phyloP scores from a whole-genome alignment of 1,140 invertebrate species.

The Aricia agestis region DNA sequence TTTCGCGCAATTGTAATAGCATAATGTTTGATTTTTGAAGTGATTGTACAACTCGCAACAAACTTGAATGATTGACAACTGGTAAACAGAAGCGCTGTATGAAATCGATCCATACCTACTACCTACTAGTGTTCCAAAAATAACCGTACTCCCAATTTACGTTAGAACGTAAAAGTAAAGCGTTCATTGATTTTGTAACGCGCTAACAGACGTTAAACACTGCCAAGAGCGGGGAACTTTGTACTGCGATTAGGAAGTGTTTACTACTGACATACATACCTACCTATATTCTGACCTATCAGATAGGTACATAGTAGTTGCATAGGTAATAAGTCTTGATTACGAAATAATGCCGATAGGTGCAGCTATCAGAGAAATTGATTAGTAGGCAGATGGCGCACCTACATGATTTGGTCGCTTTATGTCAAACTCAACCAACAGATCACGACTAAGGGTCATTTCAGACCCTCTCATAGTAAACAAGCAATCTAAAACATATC shows the following conservation, averaged over 20 bases:
- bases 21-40: no score
- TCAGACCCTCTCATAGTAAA: no score
- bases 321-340: no score
- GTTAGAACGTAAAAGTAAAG: not conserved
- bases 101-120: not conserved
- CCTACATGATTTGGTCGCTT: no score
- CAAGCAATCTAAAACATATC: no score
- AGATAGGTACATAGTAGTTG: not conserved
- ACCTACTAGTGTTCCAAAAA: not conserved
- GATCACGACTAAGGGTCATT: no score
- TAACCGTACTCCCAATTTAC: not conserved
- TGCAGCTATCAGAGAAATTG: no score
- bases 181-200: not conserved
- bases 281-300: not conserved
- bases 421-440: no score
- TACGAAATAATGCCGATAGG: no score
- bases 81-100: not conserved
- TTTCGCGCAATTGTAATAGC: no score
- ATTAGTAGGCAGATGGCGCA: no score
- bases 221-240: not conserved
- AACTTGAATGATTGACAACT: not conserved
- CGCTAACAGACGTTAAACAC: constrained; percentile 1
- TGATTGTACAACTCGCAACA: no score
- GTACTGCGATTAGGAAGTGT: not conserved
- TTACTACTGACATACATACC: not conserved